Conservation (phyloP, 2,888 invertebrate genomes). For the Neria commutata region DNA sequence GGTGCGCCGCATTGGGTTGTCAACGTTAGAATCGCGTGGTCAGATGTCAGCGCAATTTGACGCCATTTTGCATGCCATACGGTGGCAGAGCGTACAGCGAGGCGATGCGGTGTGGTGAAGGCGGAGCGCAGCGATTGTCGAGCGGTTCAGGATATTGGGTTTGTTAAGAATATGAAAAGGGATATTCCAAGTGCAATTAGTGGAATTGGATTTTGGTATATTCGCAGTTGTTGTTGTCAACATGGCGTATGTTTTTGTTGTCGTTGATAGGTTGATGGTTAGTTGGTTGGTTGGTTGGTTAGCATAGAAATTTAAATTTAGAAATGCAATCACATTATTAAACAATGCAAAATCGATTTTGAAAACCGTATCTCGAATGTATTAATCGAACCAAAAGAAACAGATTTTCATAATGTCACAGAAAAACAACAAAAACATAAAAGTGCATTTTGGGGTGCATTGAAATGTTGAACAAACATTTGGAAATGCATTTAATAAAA, state of each 20-base stretch:
- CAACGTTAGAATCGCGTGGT: constrained; percentile 43
- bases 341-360: too few species aligned
- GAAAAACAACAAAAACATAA: constrained; percentile 16
- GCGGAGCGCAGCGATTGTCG: too few species aligned
- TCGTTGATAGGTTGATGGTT: background rate
- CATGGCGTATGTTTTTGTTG: background rate
- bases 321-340: constrained; percentile 14
- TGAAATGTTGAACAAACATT: background rate
- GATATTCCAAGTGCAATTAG: constrained; percentile 57
- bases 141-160: constrained; percentile 12
- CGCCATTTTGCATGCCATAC: constrained; percentile 50
- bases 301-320: constrained; percentile 18
- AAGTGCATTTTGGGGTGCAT: constrained; percentile 40
- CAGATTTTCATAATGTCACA: constrained; percentile 21
- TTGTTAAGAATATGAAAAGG: constrained; percentile 39
- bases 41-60: constrained; percentile 58
- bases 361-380: too few species aligned
- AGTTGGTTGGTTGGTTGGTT: background rate
- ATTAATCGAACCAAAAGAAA: constrained; percentile 11
- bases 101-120: constrained; percentile 7
- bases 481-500: background rate
- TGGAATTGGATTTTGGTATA: constrained; percentile 46
- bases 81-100: constrained; percentile 24
- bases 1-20: constrained; percentile 15
- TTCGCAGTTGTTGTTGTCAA: background rate